These are phyloP conservation scores for Aporrectodea caliginosa DNA, from an alignment of 1,140 invertebrate genomes.

Conservation along the genomic window DNA sequence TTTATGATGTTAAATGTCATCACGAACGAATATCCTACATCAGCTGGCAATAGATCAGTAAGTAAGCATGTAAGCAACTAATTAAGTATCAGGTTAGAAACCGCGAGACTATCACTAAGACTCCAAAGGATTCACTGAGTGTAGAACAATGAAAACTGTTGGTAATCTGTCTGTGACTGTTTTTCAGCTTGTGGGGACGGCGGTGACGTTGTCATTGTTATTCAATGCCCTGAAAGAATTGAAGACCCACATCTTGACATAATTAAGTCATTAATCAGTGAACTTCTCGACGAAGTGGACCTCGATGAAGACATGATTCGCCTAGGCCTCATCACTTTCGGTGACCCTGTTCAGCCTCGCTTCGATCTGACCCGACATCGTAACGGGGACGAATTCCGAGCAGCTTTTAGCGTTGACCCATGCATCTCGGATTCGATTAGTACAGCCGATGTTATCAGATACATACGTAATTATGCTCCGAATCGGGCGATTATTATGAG, in stretches of 20 bases:
- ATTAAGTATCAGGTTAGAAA: too few species aligned
- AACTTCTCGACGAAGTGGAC: background rate
- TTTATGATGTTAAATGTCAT: too few species aligned
- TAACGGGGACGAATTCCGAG: slow-evolving; percentile 7
- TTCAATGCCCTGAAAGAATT: slow-evolving; percentile 49
- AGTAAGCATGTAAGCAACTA: too few species aligned
- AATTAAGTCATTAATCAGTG: slow-evolving; percentile 42
- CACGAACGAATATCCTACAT: too few species aligned
- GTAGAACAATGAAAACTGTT: too few species aligned
- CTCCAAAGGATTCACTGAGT: too few species aligned
- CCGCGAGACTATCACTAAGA: too few species aligned
- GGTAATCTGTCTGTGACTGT: too few species aligned
- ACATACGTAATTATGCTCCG: slow-evolving; percentile 34
- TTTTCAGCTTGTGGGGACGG: slow-evolving; percentile 27
- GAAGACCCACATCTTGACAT: slow-evolving; percentile 39
- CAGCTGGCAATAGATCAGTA: too few species aligned
- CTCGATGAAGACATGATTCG: background rate
- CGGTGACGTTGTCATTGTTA: slow-evolving; percentile 49
- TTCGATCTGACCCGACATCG: background rate
- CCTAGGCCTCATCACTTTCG: slow-evolving; percentile 22
- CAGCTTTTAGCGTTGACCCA: background rate
- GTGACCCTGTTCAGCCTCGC: background rate
- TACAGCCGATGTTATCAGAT: slow-evolving; percentile 17
- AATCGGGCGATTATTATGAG: slow-evolving; percentile 47
- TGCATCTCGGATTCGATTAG: slow-evolving; percentile 19